phyloP scores from a whole-genome alignment of 2,113 vertebrate species.

The Ranitomeya imitator region DNA sequence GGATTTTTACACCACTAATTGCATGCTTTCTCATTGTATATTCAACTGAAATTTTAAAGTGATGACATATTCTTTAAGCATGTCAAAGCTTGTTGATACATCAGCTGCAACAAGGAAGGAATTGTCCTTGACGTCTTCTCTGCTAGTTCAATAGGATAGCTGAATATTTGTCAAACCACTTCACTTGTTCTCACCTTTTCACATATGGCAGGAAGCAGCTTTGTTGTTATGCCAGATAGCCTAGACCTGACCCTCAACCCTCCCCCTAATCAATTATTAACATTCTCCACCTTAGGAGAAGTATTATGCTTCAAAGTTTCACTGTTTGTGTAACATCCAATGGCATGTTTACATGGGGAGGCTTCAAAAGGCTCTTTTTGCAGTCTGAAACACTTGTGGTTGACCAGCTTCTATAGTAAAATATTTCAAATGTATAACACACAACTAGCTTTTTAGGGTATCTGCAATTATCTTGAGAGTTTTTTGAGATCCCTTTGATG shows the following conservation, averaged over 20 bases:
- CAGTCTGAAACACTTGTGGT: conserved; percentile 50
- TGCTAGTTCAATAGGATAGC: conserved; percentile 48
- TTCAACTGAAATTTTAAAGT: conserved; percentile 51
- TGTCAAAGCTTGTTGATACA: conserved; percentile 58
- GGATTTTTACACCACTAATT: conserved; percentile 2
- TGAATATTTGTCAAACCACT: conserved; percentile 57
- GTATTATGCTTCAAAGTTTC: conserved; percentile 60
- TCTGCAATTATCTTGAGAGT: not conserved
- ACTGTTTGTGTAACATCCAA: conserved; percentile 61
- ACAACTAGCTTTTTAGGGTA: not conserved
- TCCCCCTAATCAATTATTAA: conserved; percentile 60
- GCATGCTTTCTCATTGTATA: conserved; percentile 27
- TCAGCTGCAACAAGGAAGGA: conserved; percentile 50
- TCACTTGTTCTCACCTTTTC: conserved; percentile 58
- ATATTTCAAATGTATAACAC: conserved; percentile 54
- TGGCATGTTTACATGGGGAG: conserved; percentile 62
- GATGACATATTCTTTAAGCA: conserved; percentile 58
- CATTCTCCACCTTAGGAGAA: conserved; percentile 55
- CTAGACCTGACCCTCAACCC: conserved; percentile 58
- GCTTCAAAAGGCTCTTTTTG: conserved; percentile 57
- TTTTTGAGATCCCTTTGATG: not conserved
- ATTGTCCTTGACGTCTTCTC: conserved; percentile 49
- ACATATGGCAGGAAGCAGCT: conserved; percentile 56
- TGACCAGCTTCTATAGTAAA: conserved; percentile 47
- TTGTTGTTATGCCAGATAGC: conserved; percentile 60